Conservation (phyloP, 2,888 invertebrate species). For the Morpho achilles region DNA sequence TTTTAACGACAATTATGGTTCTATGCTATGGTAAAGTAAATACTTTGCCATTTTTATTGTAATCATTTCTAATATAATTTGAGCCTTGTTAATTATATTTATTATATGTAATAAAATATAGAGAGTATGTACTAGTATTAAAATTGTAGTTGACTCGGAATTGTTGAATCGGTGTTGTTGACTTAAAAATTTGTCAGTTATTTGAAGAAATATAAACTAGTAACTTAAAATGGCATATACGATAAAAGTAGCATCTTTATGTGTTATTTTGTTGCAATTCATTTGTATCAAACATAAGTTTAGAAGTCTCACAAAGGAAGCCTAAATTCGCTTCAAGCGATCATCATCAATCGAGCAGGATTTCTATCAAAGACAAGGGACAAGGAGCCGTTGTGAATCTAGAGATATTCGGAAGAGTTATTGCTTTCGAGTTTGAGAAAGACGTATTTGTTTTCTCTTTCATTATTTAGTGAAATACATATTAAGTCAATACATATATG, state of each 20-base stretch:
- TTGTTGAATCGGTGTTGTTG: no score
- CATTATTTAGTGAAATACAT: conserved; percentile 2
- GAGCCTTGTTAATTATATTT: no score
- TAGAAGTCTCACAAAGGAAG: conserved; percentile 53
- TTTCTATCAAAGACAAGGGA: conserved; percentile 71
- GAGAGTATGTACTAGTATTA: no score
- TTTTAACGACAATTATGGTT: background rate
- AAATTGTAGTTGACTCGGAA: no score
- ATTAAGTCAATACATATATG: background rate
- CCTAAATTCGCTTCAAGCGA: conserved; percentile 57
- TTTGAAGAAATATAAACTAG: no score
- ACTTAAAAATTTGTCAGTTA: no score
- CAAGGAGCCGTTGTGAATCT: conserved; percentile 53
- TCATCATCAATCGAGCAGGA: conserved; percentile 67
- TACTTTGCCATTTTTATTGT: no score
- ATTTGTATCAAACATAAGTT: conserved; percentile 40
- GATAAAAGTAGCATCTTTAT: no score
- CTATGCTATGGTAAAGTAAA: no score
- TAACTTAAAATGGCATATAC: no score
- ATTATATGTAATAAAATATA: no score
- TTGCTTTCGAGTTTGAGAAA: conserved; percentile 49
- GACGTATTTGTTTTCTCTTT: conserved; percentile 23
- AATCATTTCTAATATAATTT: no score
- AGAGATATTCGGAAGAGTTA: conserved; percentile 63
- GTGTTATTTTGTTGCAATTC: conserved; percentile 27